Evolutionary conservation across 2,797 vertebrate species (phyloP).

Genomic region (Danio kyathit): DNA sequence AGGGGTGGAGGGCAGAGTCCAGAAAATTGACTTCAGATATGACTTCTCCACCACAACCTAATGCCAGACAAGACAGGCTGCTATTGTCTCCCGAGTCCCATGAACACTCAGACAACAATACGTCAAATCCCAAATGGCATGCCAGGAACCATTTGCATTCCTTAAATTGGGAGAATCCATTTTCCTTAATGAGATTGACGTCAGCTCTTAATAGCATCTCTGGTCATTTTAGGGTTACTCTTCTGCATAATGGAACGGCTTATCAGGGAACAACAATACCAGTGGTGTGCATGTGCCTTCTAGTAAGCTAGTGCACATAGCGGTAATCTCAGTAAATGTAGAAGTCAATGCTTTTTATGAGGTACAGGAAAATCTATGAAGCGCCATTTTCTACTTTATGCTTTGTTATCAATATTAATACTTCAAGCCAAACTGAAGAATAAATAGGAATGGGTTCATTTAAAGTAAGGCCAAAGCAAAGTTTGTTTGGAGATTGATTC

Average conservation of each 20-base stretch:
- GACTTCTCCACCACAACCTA: slow-evolving; percentile 40
- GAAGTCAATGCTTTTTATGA: neutral
- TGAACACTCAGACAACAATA: slow-evolving; percentile 54
- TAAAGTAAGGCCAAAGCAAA: too few species aligned
- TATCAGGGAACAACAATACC: slow-evolving; percentile 43
- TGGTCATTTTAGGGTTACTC: slow-evolving; percentile 41
- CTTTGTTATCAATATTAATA: neutral
- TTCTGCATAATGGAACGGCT: slow-evolving; percentile 42
- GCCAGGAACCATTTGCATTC: slow-evolving; percentile 67
- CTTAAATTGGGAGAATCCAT: slow-evolving; percentile 61
- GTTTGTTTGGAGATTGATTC: too few species aligned
- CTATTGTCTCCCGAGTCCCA: slow-evolving; percentile 59
- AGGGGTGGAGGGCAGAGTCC: slow-evolving; percentile 37
- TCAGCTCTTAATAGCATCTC: slow-evolving; percentile 60
- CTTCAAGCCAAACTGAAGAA: too few species aligned
- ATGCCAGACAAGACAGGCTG: slow-evolving; percentile 51
- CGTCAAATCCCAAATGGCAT: slow-evolving; percentile 50
- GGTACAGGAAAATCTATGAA: neutral
- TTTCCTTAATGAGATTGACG: slow-evolving; percentile 61
- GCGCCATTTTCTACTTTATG: neutral
- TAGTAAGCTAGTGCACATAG: slow-evolving; percentile 16
- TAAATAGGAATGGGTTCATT: too few species aligned
- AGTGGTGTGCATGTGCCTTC: slow-evolving; percentile 25
- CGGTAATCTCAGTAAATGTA: slow-evolving; percentile 20
- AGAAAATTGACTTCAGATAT: slow-evolving; percentile 64